Evolutionary conservation across 2,113 vertebrate species (phyloP).

Genomic region (Rhadina sibilatrix): DNA sequence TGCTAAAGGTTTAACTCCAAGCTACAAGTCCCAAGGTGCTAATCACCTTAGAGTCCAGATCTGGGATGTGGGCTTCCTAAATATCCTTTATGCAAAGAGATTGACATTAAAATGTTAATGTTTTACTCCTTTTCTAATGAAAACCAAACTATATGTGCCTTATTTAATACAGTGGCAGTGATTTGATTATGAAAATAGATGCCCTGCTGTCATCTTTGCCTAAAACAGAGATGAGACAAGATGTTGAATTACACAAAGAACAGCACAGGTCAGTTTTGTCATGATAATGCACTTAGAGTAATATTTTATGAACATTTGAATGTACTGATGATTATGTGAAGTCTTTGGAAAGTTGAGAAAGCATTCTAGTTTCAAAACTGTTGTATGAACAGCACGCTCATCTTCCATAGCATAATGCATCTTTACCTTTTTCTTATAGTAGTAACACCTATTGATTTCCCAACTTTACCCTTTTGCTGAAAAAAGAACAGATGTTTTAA

Average conservation of each 20-base stretch:
- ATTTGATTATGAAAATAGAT: slow-evolving; percentile 93
- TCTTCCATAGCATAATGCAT: background rate
- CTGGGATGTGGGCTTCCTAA: background rate
- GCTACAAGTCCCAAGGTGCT: fast-evolving
- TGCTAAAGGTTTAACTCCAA: background rate
- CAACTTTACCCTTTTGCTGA: background rate
- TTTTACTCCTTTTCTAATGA: background rate
- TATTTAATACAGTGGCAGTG: slow-evolving; percentile 77
- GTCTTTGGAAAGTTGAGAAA: background rate
- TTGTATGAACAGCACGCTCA: background rate
- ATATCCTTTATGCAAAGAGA: background rate
- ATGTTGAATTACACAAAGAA: slow-evolving; percentile 80
- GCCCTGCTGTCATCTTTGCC: slow-evolving; percentile 84
- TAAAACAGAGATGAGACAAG: slow-evolving; percentile 77
- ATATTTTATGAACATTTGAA: background rate
- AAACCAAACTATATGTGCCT: background rate
- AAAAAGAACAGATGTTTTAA: background rate
- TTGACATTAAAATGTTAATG: background rate
- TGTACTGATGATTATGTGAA: background rate
- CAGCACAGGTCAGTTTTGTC: slow-evolving; percentile 81
- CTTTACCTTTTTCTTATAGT: background rate
- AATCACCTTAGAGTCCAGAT: background rate
- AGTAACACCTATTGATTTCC: background rate
- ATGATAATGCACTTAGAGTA: background rate
- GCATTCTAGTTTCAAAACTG: background rate